Conservation (phyloP, 2,888 invertebrate genomes). For the Diloba caeruleocephala region DNA sequence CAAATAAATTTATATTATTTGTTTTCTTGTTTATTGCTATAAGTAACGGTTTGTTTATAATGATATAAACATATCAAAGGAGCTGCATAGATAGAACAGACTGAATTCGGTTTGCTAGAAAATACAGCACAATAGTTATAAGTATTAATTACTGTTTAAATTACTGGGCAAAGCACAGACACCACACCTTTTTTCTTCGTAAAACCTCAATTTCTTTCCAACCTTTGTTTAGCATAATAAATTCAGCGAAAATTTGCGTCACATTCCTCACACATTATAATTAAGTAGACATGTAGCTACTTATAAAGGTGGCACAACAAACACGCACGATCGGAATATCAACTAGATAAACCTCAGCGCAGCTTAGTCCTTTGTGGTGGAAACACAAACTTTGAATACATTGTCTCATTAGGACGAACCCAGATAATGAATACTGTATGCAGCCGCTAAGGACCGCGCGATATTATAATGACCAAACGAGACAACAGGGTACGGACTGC, state of each 20-base stretch:
- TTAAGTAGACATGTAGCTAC: slow-evolving; percentile 27
- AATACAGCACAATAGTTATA: too few species aligned
- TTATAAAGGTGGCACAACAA: slow-evolving; percentile 35
- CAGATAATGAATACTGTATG: slow-evolving; percentile 74
- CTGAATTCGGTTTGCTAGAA: too few species aligned
- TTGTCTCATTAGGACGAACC: slow-evolving; percentile 70
- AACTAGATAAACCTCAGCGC: slow-evolving; percentile 35
- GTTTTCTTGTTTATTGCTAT: too few species aligned
- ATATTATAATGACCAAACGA: slow-evolving; percentile 61
- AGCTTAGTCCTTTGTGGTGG: slow-evolving; percentile 51
- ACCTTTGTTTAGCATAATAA: slow-evolving; percentile 18
- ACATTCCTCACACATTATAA: slow-evolving; percentile 44
- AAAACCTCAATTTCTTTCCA: slow-evolving; percentile 11
- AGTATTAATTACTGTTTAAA: slow-evolving; percentile 10
- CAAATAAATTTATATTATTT: too few species aligned
- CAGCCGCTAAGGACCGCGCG: slow-evolving; percentile 43
- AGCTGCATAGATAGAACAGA: too few species aligned
- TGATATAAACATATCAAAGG: too few species aligned
- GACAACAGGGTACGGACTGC: slow-evolving; percentile 22
- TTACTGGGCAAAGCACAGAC: slow-evolving; percentile 10
- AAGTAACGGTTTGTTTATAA: too few species aligned
- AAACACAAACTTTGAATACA: slow-evolving; percentile 65
- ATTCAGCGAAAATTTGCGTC: slow-evolving; percentile 29
- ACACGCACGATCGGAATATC: slow-evolving; percentile 42
- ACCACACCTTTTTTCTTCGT: slow-evolving; percentile 14